Conservation (phyloP, 2,888 invertebrate species). For the Rhodophaea formosa region DNA sequence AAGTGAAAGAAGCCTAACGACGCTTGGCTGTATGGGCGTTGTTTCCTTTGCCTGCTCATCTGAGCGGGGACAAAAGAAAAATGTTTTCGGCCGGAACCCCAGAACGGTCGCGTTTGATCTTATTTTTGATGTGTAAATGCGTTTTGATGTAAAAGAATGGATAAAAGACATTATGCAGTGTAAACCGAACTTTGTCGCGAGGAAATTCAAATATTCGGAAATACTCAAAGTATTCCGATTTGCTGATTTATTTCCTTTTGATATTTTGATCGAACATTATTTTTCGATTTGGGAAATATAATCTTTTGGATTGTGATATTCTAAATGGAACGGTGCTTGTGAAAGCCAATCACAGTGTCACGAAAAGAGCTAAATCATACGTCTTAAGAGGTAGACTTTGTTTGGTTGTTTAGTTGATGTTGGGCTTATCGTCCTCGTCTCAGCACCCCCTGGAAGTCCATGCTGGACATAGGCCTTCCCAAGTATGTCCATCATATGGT, state of each 20-base stretch:
- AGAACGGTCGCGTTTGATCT: constrained; percentile 16
- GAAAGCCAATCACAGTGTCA: too few relatives aligned
- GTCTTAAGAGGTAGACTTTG: too few relatives aligned
- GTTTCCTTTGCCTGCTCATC: constrained; percentile 19
- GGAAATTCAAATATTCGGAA: constrained; percentile 8
- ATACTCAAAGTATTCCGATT: not conserved
- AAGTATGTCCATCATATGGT: too few relatives aligned
- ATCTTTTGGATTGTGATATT: not conserved
- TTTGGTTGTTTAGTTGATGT: too few relatives aligned
- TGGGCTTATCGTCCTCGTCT: too few relatives aligned
- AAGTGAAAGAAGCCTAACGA: constrained; percentile 17
- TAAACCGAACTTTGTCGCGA: constrained; percentile 1
- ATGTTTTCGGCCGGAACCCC: constrained; percentile 15
- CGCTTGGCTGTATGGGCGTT: constrained; percentile 9
- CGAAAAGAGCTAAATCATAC: too few relatives aligned
- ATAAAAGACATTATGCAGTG: constrained; percentile 12
- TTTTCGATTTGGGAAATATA: not conserved
- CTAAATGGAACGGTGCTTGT: not conserved
- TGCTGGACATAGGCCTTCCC: too few relatives aligned
- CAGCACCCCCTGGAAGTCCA: too few relatives aligned
- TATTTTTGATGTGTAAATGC: constrained; percentile 17
- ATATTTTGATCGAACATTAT: not conserved
- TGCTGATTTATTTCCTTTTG: not conserved
- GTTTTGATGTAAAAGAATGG: constrained; percentile 14
- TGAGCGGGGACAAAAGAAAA: constrained; percentile 15